Evolutionary conservation across 2,797 vertebrate genomes (phyloP).

Genomic region (Characodon lateralis): DNA sequence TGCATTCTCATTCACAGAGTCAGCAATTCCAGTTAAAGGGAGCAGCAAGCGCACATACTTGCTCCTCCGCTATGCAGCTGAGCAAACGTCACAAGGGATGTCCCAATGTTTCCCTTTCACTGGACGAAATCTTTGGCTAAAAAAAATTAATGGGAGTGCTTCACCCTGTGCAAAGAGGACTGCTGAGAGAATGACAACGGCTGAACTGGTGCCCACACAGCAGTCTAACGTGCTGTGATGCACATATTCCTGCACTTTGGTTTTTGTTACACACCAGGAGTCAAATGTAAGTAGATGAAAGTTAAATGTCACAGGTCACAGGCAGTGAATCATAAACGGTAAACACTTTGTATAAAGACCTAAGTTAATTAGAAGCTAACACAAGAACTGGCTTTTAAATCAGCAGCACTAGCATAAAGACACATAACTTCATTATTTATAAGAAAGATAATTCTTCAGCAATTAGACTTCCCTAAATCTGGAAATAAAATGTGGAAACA

Average conservation of each 20-base stretch:
- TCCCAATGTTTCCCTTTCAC: constrained; percentile 23
- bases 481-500: background rate
- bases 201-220: constrained; percentile 41
- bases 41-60: constrained; percentile 59
- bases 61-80: constrained; percentile 64
- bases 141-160: constrained; percentile 58
- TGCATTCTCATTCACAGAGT: constrained; percentile 56
- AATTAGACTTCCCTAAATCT: background rate
- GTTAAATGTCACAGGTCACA: constrained; percentile 58
- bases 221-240: background rate
- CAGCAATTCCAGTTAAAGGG: constrained; percentile 64
- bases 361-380: background rate
- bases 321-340: constrained; percentile 51
- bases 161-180: constrained; percentile 9
- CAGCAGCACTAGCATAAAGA: background rate
- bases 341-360: constrained; percentile 39
- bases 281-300: constrained; percentile 36
- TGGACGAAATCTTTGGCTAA: constrained; percentile 25
- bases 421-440: background rate
- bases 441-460: background rate
- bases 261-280: constrained; percentile 30
- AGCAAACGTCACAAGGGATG: constrained; percentile 29
- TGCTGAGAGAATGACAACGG: constrained; percentile 61
- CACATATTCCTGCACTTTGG: constrained; percentile 27
- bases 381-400: background rate